Conservation (phyloP, 2,797 vertebrate genomes). For the Lepus townsendii region DNA sequence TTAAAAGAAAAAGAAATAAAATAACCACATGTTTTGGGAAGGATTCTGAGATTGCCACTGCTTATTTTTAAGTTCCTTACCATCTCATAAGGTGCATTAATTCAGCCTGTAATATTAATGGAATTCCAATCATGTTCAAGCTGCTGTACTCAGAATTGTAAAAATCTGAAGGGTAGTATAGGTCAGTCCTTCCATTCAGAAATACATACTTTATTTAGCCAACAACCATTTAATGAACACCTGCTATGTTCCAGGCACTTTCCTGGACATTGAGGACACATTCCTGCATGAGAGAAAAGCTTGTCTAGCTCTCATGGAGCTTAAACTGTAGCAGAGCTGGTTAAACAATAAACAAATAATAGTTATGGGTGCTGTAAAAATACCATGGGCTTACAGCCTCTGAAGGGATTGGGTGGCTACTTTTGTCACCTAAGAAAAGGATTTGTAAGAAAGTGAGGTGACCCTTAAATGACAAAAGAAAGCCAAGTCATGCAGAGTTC, state of each 20-base stretch:
- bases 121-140: neutral
- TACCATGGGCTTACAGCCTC: neutral
- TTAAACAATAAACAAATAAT: neutral
- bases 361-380: neutral
- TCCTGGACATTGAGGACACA: neutral
- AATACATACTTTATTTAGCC: neutral
- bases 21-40: neutral
- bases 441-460: neutral
- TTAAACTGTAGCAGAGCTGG: neutral
- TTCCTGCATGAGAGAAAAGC: neutral
- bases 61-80: neutral
- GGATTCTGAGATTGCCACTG: neutral
- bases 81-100: neutral
- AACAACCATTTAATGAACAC: neutral
- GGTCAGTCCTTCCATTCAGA: neutral
- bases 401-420: neutral
- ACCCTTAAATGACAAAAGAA: neutral
- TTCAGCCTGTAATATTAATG: neutral
- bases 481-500: neutral
- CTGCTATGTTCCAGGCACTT: neutral
- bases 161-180: neutral
- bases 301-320: neutral
- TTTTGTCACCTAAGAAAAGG: neutral
- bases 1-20: neutral
- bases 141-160: neutral